Evolutionary conservation across 2,888 invertebrate genomes (phyloP).

Genomic region (Pseudococcus longispinus): DNA sequence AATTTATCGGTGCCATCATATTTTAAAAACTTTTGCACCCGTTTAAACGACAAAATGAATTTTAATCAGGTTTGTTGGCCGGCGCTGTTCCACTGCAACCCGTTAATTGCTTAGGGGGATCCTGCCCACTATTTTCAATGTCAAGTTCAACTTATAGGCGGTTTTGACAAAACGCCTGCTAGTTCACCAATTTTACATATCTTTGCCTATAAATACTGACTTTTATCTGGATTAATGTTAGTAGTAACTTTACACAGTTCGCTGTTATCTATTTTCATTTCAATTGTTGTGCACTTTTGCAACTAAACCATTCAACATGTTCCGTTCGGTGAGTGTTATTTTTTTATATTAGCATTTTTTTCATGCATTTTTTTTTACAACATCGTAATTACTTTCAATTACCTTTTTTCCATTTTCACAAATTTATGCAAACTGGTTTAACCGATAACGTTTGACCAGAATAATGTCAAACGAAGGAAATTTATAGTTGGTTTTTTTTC

Average conservation of each 20-base stretch:
- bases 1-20: constrained; percentile 38
- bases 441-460: background rate
- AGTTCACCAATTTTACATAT: constrained; percentile 19
- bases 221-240: constrained; percentile 35
- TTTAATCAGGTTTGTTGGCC: constrained; percentile 54
- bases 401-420: background rate
- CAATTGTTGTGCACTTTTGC: constrained; percentile 33
- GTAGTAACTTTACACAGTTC: constrained; percentile 29
- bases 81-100: constrained; percentile 37
- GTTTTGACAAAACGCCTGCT: constrained; percentile 28
- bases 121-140: constrained; percentile 44
- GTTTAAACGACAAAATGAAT: constrained; percentile 12
- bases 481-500: background rate
- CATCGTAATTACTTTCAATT: background rate
- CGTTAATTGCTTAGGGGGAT: constrained; percentile 32
- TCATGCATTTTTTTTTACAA: constrained; percentile 13
- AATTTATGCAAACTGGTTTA: background rate
- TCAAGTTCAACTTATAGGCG: constrained; percentile 51
- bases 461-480: background rate
- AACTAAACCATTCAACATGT: constrained; percentile 50
- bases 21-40: constrained; percentile 51
- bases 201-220: constrained; percentile 49
- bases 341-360: background rate
- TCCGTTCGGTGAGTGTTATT: constrained; percentile 47
- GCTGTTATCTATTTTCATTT: constrained; percentile 33